Evolutionary conservation across 2,888 invertebrate species (phyloP), one percentile per base, ranked within the genome.

Genomic region (Cremastinae sp.): DNA sequence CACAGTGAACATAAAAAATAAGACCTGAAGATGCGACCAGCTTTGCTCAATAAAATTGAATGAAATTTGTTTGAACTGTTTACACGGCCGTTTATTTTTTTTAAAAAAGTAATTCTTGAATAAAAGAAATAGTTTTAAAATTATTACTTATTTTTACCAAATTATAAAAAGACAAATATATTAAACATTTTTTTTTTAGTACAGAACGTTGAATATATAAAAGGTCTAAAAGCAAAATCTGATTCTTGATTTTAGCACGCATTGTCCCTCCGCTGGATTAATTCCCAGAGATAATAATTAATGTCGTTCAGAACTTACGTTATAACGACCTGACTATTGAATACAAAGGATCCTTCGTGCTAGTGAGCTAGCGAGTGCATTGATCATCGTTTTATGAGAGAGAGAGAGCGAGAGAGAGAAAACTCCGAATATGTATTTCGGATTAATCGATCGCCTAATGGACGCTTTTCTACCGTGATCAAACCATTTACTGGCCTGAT

Each of bases 401-500:
- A 28, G 28, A 28, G 28, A 28, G 28, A 28, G 28, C 2, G 18
- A 4, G 14, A 14, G 34, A 20, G 22, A 7, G 16, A 62, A 49
- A 14, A 54, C 58, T 73, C 58, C 16, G 22, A 69, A 16, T 51
- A 45, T 58, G 51, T 45, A 36, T 49, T 28, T 53, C 18, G 14
- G 56, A 12, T 53, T 22, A 38, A 62, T 43, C 43, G 69, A 70
- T 64, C 51, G 74, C 68, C 58, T 83, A 82, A 84, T 84, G 81
- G 82, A 81, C 81, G 82, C 79, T 80, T 84, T 84, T 84, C 81
- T 79, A 81, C 81, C 82, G 82, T 83, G 80, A 85, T 84, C 54
- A 47, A 49, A 12, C 59, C 49, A 68, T 62, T 49, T 58, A 22
- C 28, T 2, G 12, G 2, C 47, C 9, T 22, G 10, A 41, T 22